Base-by-base conservation (phyloP, 2,888 invertebrate species). In the Kuschelorhynchus macadamiae region DNA sequence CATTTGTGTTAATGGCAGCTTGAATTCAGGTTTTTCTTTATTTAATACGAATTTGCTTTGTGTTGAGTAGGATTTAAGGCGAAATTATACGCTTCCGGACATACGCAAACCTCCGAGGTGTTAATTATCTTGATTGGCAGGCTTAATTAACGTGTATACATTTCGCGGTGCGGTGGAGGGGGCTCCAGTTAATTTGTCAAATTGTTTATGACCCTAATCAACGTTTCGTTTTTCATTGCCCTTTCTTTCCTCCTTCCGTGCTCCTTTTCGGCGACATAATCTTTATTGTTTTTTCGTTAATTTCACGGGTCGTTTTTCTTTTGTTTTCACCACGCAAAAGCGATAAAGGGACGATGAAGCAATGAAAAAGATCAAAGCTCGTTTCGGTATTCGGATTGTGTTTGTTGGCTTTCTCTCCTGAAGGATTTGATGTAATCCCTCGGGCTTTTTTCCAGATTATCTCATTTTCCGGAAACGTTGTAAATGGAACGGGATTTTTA, bases 141-240 rank as follows among this genome's bases (percentile, higher is more conserved):
- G 77, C 25, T 14, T 57, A 57, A 57, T 57, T 57, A 80, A 81
- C 78, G 75, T 80, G 80, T 81, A 79, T 78, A 80, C 80, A 80
- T 75, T 67, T 70, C 70, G 67, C 69, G 70, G 74, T 72, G 67
- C 69, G 70, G 74, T 72, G 75, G 78, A 63, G 76, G 78, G 78
- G 75, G 77, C 74, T 74, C 75, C 71, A 76, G 73, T 72, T 78
- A 79, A 80, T 81, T 80, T 79, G 79, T 79, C 77, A 78, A 75
- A 75, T 74, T 74, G 72, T 52, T 75, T 76, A 72, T 72, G 73
- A 72, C 70, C 73, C 67, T 71, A 73, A 70, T 57, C 49, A 69
- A 71, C 71, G 67, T 72, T 72, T 72, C 72, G 67, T 66, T 67
- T 61, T 67, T 67, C 52, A 33, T 67, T 59, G 20, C 47, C 36